Conservation (phyloP, 2,797 vertebrate species). For the Harpagifer antarcticus region DNA sequence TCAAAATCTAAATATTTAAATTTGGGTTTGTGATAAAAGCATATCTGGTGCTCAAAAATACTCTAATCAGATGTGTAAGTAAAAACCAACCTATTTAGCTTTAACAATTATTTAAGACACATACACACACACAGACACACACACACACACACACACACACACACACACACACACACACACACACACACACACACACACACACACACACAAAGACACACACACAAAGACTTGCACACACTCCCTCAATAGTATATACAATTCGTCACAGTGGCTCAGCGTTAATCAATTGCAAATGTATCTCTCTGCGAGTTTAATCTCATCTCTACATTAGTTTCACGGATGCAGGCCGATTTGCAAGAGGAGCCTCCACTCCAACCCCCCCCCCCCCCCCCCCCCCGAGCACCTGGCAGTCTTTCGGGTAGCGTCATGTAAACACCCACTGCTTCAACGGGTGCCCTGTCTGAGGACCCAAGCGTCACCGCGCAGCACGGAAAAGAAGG, state of each 20-base stretch:
- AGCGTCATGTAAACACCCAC: conserved; percentile 86
- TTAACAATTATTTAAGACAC: conserved; percentile 40
- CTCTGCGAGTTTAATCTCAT: conserved; percentile 88
- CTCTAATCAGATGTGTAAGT: neutral
- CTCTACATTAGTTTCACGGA: conserved; percentile 86
- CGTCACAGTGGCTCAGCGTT: conserved; percentile 79
- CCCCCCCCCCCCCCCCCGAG: conserved; percentile 37
- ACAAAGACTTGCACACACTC: conserved; percentile 63
- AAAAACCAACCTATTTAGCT: conserved; percentile 32
- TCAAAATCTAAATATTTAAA: conserved; percentile 19
- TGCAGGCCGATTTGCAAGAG: conserved; percentile 69
- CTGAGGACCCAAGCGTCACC: conserved; percentile 77
- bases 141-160: conserved; percentile 15
- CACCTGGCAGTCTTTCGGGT: conserved; percentile 81
- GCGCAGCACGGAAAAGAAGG: conserved; percentile 73
- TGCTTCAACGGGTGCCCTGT: conserved; percentile 72
- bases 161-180: conserved; percentile 3
- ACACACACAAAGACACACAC: conserved; percentile 24
- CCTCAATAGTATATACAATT: conserved; percentile 76
- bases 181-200: neutral
- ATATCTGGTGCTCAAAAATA: conserved; percentile 14
- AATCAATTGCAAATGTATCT: conserved; percentile 86
- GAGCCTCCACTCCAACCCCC: conserved; percentile 43
- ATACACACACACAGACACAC: neutral
- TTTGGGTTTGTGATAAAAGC: conserved; percentile 9